Evolutionary conservation across 2,797 vertebrate species (phyloP), one percentile per base, ranked within the genome.

Genomic region (Anolis apletophallus): DNA sequence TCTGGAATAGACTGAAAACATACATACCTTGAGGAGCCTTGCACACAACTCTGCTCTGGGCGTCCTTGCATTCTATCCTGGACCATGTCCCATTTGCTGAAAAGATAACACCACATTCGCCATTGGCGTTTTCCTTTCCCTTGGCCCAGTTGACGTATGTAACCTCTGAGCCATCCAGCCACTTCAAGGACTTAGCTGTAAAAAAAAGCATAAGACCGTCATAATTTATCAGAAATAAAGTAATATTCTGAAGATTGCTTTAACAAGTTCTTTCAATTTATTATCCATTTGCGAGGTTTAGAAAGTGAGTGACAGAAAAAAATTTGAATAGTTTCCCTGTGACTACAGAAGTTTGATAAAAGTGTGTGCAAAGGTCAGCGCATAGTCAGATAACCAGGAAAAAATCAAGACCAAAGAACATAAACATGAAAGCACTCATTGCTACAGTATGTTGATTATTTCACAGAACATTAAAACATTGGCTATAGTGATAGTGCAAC

Each of bases 41-140:
- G 95, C 99, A 99, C 93, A 99, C 96, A 21, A 98, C 96, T 81
- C 98, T 97, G 85, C 97, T 98, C 83, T 87, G 90, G 86, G 96
- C 97, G 0, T 4, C 79, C 3, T 81, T 81, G 92, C 99, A 99
- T 91, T 94, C 95, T 77, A 96, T 97, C 81, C 93, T 91, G 59
- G 90, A 96, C 99, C 99, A 99, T 1, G 13, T 90, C 88, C 98
- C 98, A 57, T 91, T 96, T 75, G 93, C 93, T 7, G 97, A 94
- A 74, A 96, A 88, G 93, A 99, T 96, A 91, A 99, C 91, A 3
- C 96, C 96, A 89, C 99, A 99, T 50, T 80, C 90, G 17, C 91
- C 89, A 34, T 13, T 81, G 0, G 36, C 55, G 5, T 57, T 87
- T 5, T 80, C 68, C 23, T 55, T 91, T 76, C 71, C 84, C 1